These are phyloP conservation scores for Pristionchus exspectatus DNA, from an alignment of 2,888 invertebrate genomes.

Conservation along the genomic window DNA sequence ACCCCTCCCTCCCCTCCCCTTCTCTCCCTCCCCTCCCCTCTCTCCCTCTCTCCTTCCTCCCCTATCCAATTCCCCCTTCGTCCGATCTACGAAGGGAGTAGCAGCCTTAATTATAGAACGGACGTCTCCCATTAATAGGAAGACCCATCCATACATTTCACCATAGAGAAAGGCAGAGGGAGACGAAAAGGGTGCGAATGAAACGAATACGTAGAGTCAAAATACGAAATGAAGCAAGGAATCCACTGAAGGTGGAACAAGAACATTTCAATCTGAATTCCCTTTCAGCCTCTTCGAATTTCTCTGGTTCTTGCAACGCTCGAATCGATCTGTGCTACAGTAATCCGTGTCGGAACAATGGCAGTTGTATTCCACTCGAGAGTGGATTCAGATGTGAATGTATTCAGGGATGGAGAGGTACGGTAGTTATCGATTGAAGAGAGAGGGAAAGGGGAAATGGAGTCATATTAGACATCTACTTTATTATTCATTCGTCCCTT, in stretches of 20 bases:
- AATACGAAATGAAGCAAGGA: not conserved
- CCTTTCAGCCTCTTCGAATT: slow-evolving; percentile 64
- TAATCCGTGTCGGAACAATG: slow-evolving; percentile 73
- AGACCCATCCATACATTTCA: not conserved
- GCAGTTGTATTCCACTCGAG: slow-evolving; percentile 73
- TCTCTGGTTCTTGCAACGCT: slow-evolving; percentile 72
- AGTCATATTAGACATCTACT: slow-evolving; percentile 33
- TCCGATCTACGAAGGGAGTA: slow-evolving; percentile 17
- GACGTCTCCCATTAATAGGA: slow-evolving; percentile 51
- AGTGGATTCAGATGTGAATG: slow-evolving; percentile 74
- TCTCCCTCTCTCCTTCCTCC: not conserved
- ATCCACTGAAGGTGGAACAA: not conserved
- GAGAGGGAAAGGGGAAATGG: not conserved
- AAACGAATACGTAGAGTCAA: not conserved
- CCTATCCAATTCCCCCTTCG: slow-evolving; percentile 12
- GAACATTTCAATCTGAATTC: not conserved
- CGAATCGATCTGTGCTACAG: slow-evolving; percentile 74
- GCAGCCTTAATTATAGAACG: slow-evolving; percentile 54
- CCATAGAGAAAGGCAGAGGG: not conserved
- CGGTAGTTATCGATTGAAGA: slow-evolving; percentile 55
- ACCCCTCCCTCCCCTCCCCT: slow-evolving; percentile 13
- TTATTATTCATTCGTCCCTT: slow-evolving; percentile 44
- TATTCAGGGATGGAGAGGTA: slow-evolving; percentile 71
- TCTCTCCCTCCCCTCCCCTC: not conserved
- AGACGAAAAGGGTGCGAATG: not conserved